Evolutionary conservation across 1,140 invertebrate genomes (phyloP), one percentile per base, ranked within the genome.

Genomic region (Drosophila lacteicornis): DNA sequence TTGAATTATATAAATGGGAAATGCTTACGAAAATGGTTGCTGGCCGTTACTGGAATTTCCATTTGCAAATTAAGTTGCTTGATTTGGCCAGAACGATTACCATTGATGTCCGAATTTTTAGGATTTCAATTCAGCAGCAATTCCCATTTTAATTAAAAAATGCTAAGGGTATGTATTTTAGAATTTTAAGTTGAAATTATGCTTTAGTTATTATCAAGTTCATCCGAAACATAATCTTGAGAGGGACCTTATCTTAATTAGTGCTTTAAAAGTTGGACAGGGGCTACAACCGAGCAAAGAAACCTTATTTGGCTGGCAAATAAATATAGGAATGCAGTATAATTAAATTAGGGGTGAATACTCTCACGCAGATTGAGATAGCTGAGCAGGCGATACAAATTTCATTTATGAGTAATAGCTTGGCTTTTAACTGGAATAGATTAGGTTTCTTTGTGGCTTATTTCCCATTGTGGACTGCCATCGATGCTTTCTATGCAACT

Each of bases 1-100:
- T 85, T 85, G 63, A 86, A 85, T 85, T 81, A 86, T 75, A 66
- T 66, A 74, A 79, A 66, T 73, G 58, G 57, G 33, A 61, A 59
- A 74, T 73, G 55, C 68, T 60, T 51, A 57, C 56, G 19, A 60
- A 70, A 69, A 74, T 49, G 49, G 25, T 13, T 56, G 53, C 61
- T 38, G 50, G 30, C 19, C 36, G 4, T 55, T 22, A 40, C 36
- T 45, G 33, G 50, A 49, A 73, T 58, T 70, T 70, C 49, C 38
- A 76, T 68, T 77, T 57, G 25, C 63, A 45, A 63, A 47, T 68
- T 49, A 33, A 43, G 73, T 19, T 33, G 38, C n/a, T 33, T 49
- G 49, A 51, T 47, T 38, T 36, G 19, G 69, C 22, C 45, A 57
- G 17, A 46, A 55, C 19, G 15, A n/a, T 38, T 46, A 25, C 51